phyloP scores from a whole-genome alignment of 2,113 vertebrate genomes.

The Etheostoma cragini region DNA sequence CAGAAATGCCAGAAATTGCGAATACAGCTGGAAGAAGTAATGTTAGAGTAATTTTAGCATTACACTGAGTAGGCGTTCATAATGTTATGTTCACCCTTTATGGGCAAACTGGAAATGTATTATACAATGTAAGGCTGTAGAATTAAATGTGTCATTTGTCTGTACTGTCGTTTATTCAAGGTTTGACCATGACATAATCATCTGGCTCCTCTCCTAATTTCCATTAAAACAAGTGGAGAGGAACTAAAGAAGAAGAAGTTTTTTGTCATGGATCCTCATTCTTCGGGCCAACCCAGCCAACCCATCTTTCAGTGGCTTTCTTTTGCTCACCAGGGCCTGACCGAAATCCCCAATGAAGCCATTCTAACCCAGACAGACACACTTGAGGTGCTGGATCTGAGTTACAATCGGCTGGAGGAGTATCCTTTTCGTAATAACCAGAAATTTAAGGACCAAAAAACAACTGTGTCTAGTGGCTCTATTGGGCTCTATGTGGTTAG shows the following conservation, averaged over 20 bases:
- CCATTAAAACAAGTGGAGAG: neutral
- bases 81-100: no score
- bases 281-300: slow-evolving; percentile 23
- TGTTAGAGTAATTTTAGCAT: neutral
- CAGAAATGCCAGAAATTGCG: neutral
- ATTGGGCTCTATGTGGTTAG: no score
- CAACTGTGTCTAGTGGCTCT: neutral
- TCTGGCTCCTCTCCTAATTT: slow-evolving; percentile 41
- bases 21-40: no score
- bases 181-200: slow-evolving; percentile 28
- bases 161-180: slow-evolving; percentile 9
- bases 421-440: slow-evolving; percentile 76
- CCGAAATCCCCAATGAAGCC: slow-evolving; percentile 81
- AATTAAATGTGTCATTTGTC: neutral
- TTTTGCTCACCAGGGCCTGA: slow-evolving; percentile 81
- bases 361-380: slow-evolving; percentile 74
- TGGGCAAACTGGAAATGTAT: neutral
- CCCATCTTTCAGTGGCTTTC: slow-evolving; percentile 74
- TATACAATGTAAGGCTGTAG: neutral
- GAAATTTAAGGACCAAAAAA: neutral
- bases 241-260: neutral
- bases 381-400: slow-evolving; percentile 84
- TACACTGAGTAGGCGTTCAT: neutral
- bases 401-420: slow-evolving; percentile 84
- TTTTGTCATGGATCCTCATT: slow-evolving; percentile 62